Base-by-base conservation (phyloP, 2,113 vertebrate species). In the Colistium nudipinnis region DNA sequence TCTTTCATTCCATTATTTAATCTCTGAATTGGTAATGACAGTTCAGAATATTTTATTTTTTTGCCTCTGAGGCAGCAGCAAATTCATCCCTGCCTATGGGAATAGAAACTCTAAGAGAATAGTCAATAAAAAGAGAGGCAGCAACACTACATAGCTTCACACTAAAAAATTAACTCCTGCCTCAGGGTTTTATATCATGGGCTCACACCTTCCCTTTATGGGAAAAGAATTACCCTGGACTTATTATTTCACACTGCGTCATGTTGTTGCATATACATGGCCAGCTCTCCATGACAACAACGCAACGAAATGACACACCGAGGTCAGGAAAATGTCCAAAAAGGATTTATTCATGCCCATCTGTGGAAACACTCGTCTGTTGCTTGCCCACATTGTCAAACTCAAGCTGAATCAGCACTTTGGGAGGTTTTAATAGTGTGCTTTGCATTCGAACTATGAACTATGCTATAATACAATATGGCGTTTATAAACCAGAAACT, bases 121-220 rank as follows among this genome's bases (percentile, higher is more conserved):
- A 63, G 49, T 66, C 60, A 72, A 85, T 84, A 82, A 84, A n/a
- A 80, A 88, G 24, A 63, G 20, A 82, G 30, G 71, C 77, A 70
- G 68, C 68, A 51, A 52, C 69, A 53, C 59, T 71, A 70, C 62
- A 65, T 22, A 43, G 73, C 53, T 64, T 61, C 49, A 85, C 62
- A 81, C 80, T 88, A 74, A 82, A 89, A 89, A 53, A 74, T 84
- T 77, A 80, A 89, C 65, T 74, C 54, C 45, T 20, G 71, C 81
- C 79, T 78, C 36, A 66, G 68, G 72, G 77, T 73, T 63, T 24
- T 72, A 70, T 67, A 69, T 81, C 55, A 70, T 53, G 35, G 7
- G 49, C 47, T 61, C 76, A 71, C 49, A 72, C 45, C 54, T 70
- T 31, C 53, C 49, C 24, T 65, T 76, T 75, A n/a, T n/a, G 33